These are phyloP conservation scores for Epinephelus fuscoguttatus DNA, from an alignment of 2,113 vertebrate species.

Conservation along the genomic window DNA sequence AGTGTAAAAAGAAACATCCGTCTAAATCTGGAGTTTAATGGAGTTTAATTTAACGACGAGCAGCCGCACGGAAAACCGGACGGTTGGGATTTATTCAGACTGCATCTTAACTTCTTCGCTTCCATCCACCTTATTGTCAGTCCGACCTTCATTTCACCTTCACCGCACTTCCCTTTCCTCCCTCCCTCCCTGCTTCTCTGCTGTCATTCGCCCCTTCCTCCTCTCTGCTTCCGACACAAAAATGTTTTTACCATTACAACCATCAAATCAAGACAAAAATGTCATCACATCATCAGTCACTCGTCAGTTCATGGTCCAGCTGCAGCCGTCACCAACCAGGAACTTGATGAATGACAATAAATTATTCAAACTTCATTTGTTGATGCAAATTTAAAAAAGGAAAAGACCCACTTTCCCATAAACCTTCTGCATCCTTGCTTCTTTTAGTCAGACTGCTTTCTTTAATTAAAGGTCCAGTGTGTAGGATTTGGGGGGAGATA, in stretches of 20 bases:
- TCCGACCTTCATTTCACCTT: not conserved
- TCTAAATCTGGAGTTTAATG: slow-evolving; percentile 13
- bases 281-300: not conserved
- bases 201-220: no score
- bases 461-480: no score
- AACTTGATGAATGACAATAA: no score
- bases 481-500: no score
- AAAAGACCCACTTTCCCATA: no score
- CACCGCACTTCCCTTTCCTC: not conserved
- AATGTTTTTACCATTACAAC: not conserved
- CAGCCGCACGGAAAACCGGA: not conserved
- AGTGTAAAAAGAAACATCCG: slow-evolving; percentile 6
- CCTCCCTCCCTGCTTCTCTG: not conserved
- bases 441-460: not conserved
- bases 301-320: not conserved
- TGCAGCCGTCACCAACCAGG: not conserved
- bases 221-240: not conserved
- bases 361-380: no score
- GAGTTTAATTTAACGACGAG: slow-evolving; percentile 20
- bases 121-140: not conserved
- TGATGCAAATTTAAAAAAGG: no score
- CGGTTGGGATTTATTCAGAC: not conserved
- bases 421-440: not conserved
- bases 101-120: not conserved
- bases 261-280: not conserved